Conservation (phyloP, 2,113 vertebrate species). For the Aegotheles bennettii region DNA sequence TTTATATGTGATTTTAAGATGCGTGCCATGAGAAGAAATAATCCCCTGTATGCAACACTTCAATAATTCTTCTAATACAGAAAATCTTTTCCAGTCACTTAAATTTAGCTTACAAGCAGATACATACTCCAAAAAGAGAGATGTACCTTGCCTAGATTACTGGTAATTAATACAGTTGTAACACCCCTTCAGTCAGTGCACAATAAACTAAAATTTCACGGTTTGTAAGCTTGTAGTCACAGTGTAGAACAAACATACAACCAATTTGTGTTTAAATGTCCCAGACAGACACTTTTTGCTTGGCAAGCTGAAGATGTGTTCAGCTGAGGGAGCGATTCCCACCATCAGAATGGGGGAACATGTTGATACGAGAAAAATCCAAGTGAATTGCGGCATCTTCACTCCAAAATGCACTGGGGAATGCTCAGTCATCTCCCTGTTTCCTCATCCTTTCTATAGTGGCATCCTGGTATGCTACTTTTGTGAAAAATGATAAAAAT, state of each 20-base stretch:
- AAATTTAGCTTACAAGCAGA: neutral
- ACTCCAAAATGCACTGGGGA: neutral
- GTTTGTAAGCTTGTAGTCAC: neutral
- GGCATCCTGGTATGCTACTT: neutral
- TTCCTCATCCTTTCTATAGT: neutral
- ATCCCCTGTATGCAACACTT: neutral
- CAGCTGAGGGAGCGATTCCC: neutral
- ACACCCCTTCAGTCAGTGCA: neutral
- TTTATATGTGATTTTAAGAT: neutral
- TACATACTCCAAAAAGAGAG: neutral
- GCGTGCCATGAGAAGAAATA: neutral
- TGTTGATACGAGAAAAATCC: neutral
- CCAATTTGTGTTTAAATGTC: neutral
- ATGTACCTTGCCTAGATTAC: neutral
- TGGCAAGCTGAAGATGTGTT: neutral
- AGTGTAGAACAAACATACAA: neutral
- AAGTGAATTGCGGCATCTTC: neutral
- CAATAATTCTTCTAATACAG: neutral
- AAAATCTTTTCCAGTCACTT: neutral
- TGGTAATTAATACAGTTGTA: neutral
- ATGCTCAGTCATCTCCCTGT: neutral
- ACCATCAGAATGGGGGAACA: neutral
- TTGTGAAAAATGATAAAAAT: neutral
- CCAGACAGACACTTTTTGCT: neutral
- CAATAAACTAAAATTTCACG: neutral